Percentiles rank a stretch among this genome's conserved stretches.
phyloP scores from a whole-genome alignment of 1,140 invertebrate genomes.

The Zeugodacus cucurbitae region DNA sequence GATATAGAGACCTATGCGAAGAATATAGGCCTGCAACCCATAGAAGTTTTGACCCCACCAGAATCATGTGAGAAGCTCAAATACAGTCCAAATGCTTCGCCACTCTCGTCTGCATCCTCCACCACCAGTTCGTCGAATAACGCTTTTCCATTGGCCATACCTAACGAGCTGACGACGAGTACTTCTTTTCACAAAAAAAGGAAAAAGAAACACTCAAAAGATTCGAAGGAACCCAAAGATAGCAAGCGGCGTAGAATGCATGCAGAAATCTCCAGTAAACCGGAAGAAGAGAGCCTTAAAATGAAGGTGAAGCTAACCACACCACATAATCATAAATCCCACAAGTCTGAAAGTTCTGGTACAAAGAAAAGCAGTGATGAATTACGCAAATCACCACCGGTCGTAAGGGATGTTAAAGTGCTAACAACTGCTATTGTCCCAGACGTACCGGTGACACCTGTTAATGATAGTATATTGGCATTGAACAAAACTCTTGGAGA shows the following conservation, averaged over 20 bases:
- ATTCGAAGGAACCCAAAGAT: slow-evolving; percentile 57
- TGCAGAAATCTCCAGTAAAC: slow-evolving; percentile 61
- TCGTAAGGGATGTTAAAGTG: neutral
- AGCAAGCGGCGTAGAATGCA: slow-evolving; percentile 61
- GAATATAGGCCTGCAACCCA: slow-evolving; percentile 63
- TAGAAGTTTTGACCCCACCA: slow-evolving; percentile 45
- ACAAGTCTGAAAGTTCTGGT: slow-evolving; percentile 53
- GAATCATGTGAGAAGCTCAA: slow-evolving; percentile 49
- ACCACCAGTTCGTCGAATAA: slow-evolving; percentile 51
- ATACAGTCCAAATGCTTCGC: slow-evolving; percentile 60
- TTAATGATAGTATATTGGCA: slow-evolving; percentile 24
- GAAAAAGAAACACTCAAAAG: slow-evolving; percentile 65
- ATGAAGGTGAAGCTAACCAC: slow-evolving; percentile 64
- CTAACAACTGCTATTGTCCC: neutral
- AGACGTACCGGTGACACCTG: neutral
- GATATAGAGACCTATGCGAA: slow-evolving; percentile 64
- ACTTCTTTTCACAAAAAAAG: slow-evolving; percentile 62
- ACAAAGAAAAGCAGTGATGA: slow-evolving; percentile 48
- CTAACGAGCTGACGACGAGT: neutral
- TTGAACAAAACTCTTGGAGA: slow-evolving; percentile 56
- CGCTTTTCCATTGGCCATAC: slow-evolving; percentile 45
- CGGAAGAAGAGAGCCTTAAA: slow-evolving; percentile 57
- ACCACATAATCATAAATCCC: slow-evolving; percentile 49
- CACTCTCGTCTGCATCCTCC: slow-evolving; percentile 59
- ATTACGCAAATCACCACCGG: neutral